These are phyloP conservation scores for Netelia melanura DNA, from an alignment of 2,888 invertebrate genomes.

Conservation along the genomic window DNA sequence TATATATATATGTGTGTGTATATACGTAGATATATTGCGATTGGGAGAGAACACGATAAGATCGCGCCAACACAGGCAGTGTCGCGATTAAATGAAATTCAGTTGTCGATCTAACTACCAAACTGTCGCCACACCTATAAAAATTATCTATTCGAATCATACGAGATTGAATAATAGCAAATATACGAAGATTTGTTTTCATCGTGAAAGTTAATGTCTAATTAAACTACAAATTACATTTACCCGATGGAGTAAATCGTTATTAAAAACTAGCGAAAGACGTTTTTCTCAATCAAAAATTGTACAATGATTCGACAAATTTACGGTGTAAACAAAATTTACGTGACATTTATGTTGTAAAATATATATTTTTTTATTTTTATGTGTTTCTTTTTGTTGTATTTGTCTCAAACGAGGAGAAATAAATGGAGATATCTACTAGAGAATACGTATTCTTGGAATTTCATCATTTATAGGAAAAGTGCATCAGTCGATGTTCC, in stretches of 20 bases:
- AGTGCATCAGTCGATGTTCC: slow-evolving; percentile 43
- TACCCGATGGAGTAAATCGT: too few relatives aligned
- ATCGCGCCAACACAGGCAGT: not conserved
- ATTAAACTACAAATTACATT: too few relatives aligned
- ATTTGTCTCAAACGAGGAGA: not conserved
- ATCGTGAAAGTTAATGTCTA: too few relatives aligned
- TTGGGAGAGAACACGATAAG: slow-evolving; percentile 8
- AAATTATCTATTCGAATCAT: slow-evolving; percentile 6
- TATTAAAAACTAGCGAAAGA: too few relatives aligned
- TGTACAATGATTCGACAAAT: too few relatives aligned
- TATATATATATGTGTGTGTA: not conserved
- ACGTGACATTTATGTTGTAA: too few relatives aligned
- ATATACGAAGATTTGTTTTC: not conserved
- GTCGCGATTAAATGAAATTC: slow-evolving; percentile 34
- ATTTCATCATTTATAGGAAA: slow-evolving; percentile 54
- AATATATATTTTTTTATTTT: not conserved
- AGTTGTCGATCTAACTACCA: slow-evolving; percentile 27
- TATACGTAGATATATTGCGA: not conserved
- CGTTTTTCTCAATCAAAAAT: too few relatives aligned
- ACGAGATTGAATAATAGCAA: not conserved
- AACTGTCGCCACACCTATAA: not conserved
- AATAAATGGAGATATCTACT: slow-evolving; percentile 29
- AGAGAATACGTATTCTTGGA: slow-evolving; percentile 50
- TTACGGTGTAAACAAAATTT: too few relatives aligned
- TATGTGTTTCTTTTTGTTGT: not conserved